phyloP scores from a whole-genome alignment of 2,113 vertebrate genomes.

The Oreochromis tanganicae region DNA sequence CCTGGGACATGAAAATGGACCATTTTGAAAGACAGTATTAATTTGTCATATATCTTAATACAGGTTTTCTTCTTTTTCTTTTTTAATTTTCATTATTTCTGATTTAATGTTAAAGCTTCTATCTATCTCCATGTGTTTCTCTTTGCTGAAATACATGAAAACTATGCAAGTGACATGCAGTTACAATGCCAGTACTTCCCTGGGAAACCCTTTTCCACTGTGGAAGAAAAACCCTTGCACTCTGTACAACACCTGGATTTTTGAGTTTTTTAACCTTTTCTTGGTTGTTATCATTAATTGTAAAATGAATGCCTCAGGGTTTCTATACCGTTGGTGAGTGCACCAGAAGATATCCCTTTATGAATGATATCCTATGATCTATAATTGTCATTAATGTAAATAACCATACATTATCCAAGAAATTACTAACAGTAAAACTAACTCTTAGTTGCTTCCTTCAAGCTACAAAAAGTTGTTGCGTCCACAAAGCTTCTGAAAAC shows the following conservation, averaged over 20 bases:
- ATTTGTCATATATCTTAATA: neutral
- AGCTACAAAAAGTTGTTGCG: neutral
- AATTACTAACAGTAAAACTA: neutral
- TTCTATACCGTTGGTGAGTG: neutral
- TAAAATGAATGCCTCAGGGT: neutral
- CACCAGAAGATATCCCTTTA: neutral
- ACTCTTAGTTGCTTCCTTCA: neutral
- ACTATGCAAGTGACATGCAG: neutral
- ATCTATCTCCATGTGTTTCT: neutral
- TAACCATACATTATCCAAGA: neutral
- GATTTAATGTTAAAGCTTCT: neutral
- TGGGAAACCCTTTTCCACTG: neutral
- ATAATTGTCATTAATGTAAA: neutral
- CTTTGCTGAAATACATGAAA: neutral
- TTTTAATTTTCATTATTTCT: neutral
- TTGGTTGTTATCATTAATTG: neutral
- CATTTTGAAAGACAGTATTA: neutral
- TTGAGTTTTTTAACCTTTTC: neutral
- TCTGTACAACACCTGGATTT: neutral
- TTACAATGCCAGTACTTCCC: neutral
- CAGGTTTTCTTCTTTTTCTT: neutral
- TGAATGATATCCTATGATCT: neutral
- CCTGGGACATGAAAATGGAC: constrained; percentile 64
- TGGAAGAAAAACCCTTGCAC: neutral
- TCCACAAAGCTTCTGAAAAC: neutral